Percentiles rank a stretch among this genome's conserved stretches.
Evolutionary conservation across 2,113 vertebrate genomes (phyloP).

Genomic region (Anarrhichthys ocellatus): DNA sequence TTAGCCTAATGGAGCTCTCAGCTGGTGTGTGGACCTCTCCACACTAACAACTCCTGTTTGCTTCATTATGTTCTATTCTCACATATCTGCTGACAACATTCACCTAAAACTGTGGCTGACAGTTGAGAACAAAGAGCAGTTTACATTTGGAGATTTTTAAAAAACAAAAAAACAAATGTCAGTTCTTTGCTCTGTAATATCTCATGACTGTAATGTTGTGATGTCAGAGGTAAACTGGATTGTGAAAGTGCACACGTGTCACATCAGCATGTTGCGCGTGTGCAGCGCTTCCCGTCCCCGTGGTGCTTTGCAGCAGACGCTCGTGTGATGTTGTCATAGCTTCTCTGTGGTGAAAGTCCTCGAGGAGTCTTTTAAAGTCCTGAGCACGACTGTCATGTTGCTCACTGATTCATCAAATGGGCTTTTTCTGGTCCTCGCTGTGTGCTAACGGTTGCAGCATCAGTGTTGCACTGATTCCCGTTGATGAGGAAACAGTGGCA

Average conservation of each 20-base stretch:
- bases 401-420: no score
- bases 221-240: background rate
- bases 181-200: background rate
- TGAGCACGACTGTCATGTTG: no score
- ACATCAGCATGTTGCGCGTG: background rate
- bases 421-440: no score
- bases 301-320: background rate
- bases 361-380: background rate
- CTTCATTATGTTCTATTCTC: constrained; percentile 17
- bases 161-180: background rate
- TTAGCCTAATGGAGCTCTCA: constrained; percentile 64
- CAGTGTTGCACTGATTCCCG: background rate
- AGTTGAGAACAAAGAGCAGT: background rate
- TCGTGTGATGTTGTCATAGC: background rate
- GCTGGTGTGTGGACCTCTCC: constrained; percentile 16
- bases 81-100: constrained; percentile 4
- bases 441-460: background rate
- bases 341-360: constrained; percentile 7
- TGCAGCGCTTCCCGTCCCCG: background rate
- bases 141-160: background rate
- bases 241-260: constrained; percentile 15
- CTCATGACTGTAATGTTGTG: background rate
- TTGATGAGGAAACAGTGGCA: background rate
- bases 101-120: background rate
- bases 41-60: constrained; percentile 28